A percentile compares a stretch with the other conserved stretches of the same genome.
Conservation (phyloP, 2,888 invertebrate species). For the Chironomus riparius region DNA sequence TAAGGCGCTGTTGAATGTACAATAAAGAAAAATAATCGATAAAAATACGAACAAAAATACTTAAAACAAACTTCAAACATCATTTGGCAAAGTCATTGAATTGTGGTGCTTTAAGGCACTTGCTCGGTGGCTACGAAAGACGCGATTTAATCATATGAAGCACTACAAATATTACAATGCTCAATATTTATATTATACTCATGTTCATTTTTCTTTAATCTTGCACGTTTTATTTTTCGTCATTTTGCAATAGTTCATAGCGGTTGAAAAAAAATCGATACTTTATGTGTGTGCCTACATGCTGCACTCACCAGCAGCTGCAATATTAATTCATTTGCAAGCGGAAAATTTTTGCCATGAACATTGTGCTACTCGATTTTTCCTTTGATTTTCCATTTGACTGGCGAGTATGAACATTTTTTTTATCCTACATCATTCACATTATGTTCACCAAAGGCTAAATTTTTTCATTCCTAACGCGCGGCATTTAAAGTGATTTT, state of each 20-base stretch:
- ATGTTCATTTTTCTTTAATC: no score
- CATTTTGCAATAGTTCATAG: no score
- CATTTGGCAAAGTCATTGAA: no score
- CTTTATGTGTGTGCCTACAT: neutral
- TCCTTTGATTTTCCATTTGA: constrained; percentile 22
- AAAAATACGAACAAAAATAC: no score
- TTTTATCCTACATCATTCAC: neutral
- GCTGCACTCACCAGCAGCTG: neutral
- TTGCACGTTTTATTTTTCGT: no score
- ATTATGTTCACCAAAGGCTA: neutral
- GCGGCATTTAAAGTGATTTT: no score
- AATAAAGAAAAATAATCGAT: no score
- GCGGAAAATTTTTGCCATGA: neutral
- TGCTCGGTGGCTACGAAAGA: neutral
- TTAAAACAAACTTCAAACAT: no score
- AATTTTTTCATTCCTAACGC: neutral
- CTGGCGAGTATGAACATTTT: neutral
- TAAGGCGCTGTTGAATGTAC: constrained; percentile 8
- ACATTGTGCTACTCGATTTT: neutral
- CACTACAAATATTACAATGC: neutral
- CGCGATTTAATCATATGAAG: neutral
- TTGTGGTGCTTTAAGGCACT: no score
- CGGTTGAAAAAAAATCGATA: neutral
- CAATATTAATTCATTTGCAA: neutral
- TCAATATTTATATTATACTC: no score